Evolutionary conservation across 2,113 vertebrate genomes (phyloP), one percentile per base, ranked within the genome.

Genomic region (Budorcas taxicolor): DNA sequence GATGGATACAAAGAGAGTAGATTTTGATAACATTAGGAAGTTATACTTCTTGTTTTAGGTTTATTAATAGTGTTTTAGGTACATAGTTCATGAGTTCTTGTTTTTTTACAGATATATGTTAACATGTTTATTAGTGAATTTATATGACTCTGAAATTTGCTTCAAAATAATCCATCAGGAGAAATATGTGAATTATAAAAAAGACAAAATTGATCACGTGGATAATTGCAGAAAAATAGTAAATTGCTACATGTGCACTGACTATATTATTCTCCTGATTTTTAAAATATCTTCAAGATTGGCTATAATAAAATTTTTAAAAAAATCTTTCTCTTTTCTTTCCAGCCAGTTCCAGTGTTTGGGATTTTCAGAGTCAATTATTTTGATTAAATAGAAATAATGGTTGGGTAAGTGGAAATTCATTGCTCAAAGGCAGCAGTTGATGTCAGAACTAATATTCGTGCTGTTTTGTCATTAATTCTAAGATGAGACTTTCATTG

Each of bases 301-400:
- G 55, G 40, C 11, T 58, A 52, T 85, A 67, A 87, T 50, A 76
- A 45, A 85, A 36, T 11, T 40, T 47, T 47, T 21, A 17, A 19
- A 52, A 81, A 90, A 47, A 36, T 14, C n/a, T 88, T 76, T 36
- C 4, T 81, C 3, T 57, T 90, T 87, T 86, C 45, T 21, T 53
- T 90, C 53, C 43, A 47, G 50, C 2, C 15, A 90, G 13, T 83
- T 91, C 50, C 86, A 89, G 8, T 80, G 62, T 95, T 96, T 85
- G 85, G n/a, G 17, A 85, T 91, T 92, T 96, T 11, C 33, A 60
- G 31, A 93, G 15, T 57, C 78, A 88, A 96, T 97, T 96, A 94
- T 93, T 97, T 95, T 98, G 62, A 97, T 96, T 93, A 96, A 96
- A 86, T 88, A 87, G 33, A 97, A 40, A 60, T 87, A 93, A 93